Evolutionary conservation across 2,797 vertebrate species (phyloP).

Genomic region (Sus cebifrons): DNA sequence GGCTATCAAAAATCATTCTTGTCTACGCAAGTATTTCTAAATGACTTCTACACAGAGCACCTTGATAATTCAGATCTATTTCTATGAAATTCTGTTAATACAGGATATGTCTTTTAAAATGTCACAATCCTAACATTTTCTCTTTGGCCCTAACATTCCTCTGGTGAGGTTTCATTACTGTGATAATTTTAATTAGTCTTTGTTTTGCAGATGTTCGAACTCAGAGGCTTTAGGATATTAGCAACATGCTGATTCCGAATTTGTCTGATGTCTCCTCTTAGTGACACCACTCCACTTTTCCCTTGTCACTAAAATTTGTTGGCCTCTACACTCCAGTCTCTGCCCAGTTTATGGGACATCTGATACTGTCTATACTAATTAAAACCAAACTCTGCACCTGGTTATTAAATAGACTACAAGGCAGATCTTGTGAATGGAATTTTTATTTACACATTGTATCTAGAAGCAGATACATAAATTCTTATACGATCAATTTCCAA

Average conservation of each 20-base stretch:
- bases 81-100: neutral
- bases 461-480: constrained; percentile 97
- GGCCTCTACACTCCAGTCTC: neutral
- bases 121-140: neutral
- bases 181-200: neutral
- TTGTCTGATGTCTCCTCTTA: neutral
- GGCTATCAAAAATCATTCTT: neutral
- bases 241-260: neutral
- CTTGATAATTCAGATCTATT: neutral
- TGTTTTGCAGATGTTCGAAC: neutral
- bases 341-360: neutral
- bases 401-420: constrained; percentile 75
- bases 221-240: neutral
- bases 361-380: neutral
- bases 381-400: constrained; percentile 42
- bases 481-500: constrained; percentile 97
- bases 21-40: neutral
- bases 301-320: neutral
- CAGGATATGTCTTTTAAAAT: neutral
- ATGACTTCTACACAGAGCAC: neutral
- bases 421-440: constrained; percentile 93
- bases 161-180: neutral
- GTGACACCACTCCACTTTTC: neutral
- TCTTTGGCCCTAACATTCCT: neutral
- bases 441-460: constrained; percentile 99